Conservation (phyloP, 2,797 vertebrate genomes). For the Masticophis lateralis region DNA sequence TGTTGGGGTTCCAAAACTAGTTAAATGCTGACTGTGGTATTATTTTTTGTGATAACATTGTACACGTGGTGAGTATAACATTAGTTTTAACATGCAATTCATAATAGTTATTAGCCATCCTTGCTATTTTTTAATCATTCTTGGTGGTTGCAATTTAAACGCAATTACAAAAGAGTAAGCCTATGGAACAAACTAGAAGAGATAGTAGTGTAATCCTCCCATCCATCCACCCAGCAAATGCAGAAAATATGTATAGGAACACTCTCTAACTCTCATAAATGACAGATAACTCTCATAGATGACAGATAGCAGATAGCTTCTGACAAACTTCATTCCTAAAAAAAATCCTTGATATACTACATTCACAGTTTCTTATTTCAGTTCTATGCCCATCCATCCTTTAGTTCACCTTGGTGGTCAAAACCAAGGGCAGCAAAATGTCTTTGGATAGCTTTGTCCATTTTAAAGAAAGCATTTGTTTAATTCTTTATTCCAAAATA, state of each 20-base stretch:
- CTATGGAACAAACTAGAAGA: neutral
- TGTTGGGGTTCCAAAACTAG: neutral
- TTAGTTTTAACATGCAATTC: neutral
- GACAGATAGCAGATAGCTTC: neutral
- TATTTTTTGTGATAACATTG: neutral
- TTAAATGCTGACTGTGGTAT: neutral
- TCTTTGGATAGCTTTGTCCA: too few relatives aligned
- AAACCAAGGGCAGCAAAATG: neutral
- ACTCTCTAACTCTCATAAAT: neutral
- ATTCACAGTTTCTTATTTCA: neutral
- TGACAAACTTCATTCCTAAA: neutral
- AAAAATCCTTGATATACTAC: neutral
- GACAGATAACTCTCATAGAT: neutral
- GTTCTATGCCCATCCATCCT: neutral
- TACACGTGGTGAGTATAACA: neutral
- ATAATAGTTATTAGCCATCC: neutral
- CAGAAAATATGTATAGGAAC: neutral
- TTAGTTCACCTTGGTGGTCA: neutral
- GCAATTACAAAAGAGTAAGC: neutral
- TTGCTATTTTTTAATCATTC: neutral
- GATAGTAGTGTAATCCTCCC: neutral
- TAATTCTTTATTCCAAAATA: neutral
- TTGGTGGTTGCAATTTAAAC: neutral
- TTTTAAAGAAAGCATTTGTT: neutral
- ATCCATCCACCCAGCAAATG: neutral